Conservation (phyloP, 2,797 vertebrate genomes). For the Lycodopsis pacificus region DNA sequence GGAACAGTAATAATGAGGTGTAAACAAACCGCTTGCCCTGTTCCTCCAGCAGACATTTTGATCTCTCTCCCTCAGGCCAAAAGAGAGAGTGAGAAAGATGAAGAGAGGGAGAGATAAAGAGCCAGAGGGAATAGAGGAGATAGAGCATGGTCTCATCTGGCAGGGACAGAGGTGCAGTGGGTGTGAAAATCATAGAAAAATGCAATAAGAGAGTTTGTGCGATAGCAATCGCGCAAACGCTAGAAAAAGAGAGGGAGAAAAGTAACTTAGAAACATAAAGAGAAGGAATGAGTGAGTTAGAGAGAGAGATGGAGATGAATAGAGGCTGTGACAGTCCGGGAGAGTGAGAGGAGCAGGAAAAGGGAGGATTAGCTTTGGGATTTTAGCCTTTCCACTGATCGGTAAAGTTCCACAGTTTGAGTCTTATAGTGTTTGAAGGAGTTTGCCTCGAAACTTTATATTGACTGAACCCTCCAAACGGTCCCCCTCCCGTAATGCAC, state of each 20-base stretch:
- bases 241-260: conserved; percentile 27
- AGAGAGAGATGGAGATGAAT: conserved; percentile 43
- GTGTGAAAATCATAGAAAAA: conserved; percentile 33
- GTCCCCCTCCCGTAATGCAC: not conserved
- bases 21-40: conserved; percentile 63
- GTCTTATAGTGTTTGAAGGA: conserved; percentile 49
- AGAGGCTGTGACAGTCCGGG: conserved; percentile 38
- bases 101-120: conserved; percentile 33
- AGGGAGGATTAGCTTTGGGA: conserved; percentile 66
- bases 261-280: conserved; percentile 29
- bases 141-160: conserved; percentile 44
- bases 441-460: conserved; percentile 58
- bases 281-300: conserved; percentile 17
- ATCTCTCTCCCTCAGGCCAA: conserved; percentile 50
- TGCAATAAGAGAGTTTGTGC: conserved; percentile 28
- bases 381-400: conserved; percentile 66
- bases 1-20: conserved; percentile 61
- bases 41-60: conserved; percentile 61
- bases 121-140: conserved; percentile 31
- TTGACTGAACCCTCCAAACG: conserved; percentile 37
- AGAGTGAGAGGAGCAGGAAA: conserved; percentile 53
- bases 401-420: conserved; percentile 51
- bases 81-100: conserved; percentile 20
- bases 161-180: conserved; percentile 44
- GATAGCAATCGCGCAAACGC: conserved; percentile 22